Base-by-base conservation (phyloP, 2,888 invertebrate species). In the Dicyrtomina minuta region DNA sequence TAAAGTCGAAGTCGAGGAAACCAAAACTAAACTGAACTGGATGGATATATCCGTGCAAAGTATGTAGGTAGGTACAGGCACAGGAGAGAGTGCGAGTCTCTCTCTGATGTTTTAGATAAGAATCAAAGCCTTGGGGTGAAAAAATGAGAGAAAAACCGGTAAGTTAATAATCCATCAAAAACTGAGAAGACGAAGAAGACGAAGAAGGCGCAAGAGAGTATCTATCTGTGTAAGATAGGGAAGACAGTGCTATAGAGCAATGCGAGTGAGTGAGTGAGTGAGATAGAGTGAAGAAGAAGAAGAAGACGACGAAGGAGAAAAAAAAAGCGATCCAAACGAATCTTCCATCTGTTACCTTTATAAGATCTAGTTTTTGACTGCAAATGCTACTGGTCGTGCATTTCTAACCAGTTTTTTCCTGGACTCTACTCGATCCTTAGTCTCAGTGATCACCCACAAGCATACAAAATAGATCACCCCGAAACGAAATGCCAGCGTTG, bases 391-490 rank as follows among this genome's bases (percentile, higher is more conserved):
- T 77, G 74, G 77, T 75, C 72, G 72, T 75, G 74, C 72, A 74
- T 74, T 74, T 74, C 68, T 74, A 76, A 77, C 75, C 73, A 73
- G 77, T 75, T 77, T 74, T 75, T 75, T 75, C 68, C 61, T 65
- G 53, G 65, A 67, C 68, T 70, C 72, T 70, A 58, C 55, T 51
- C 49, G 53, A 53, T 55, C 61, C 70, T 66, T 51, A 46, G 24
- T 56, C 43, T 60, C 61, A 68, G 67, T 65, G 62, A 67, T 75
- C 74, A 72, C 72, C 74, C 72, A 72, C 75, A 72, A 75, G 72
- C 74, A 77, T 77, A 77, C 76, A 76, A 77, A 77, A 75, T 77
- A 77, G 77, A 75, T 77, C 77, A 77, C 77, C 77, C 74, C 74
- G 65, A 70, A 73, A 72, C 46, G 68, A 73, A 71, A 69, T 71